Percentiles rank a stretch among this genome's conserved stretches.
Evolutionary conservation across 2,113 vertebrate species (phyloP).

Genomic region (Crocuta crocuta): DNA sequence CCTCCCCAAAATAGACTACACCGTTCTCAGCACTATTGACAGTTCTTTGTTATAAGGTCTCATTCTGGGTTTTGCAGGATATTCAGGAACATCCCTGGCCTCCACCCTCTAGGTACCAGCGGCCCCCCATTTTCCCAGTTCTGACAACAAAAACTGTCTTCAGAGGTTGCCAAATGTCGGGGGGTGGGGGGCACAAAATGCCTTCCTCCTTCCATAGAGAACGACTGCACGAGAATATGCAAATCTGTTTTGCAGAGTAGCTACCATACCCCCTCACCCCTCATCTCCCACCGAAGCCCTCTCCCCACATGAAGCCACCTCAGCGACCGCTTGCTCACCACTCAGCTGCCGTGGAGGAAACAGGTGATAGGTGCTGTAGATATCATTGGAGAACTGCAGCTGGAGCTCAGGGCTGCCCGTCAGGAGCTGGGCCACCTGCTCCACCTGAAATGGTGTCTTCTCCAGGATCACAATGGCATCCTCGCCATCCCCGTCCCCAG

Average conservation of each 20-base stretch:
- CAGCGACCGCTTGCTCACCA: slow-evolving; percentile 83
- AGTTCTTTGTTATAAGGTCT: background rate
- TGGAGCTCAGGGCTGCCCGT: slow-evolving; percentile 84
- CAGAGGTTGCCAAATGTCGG: background rate
- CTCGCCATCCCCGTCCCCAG: slow-evolving; percentile 79
- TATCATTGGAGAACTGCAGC: slow-evolving; percentile 94
- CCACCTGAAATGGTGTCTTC: slow-evolving; percentile 95
- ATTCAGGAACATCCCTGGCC: background rate
- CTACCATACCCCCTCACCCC: background rate
- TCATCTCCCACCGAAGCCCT: background rate
- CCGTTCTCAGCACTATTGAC: background rate
- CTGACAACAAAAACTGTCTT: slow-evolving; percentile 6
- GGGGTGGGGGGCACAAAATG: background rate
- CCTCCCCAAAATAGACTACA: background rate
- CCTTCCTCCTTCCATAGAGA: background rate
- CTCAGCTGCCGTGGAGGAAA: slow-evolving; percentile 91
- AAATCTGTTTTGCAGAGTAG: too few relatives aligned
- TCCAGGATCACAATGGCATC: slow-evolving; percentile 96
- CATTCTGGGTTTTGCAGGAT: background rate
- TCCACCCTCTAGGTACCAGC: background rate
- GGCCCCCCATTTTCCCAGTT: background rate
- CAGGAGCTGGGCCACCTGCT: slow-evolving; percentile 89
- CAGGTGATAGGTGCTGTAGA: slow-evolving; percentile 94
- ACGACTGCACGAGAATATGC: background rate
- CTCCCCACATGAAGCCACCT: background rate